Base-by-base conservation (phyloP, 1,140 invertebrate species). In the Camponotus pennsylvanicus region DNA sequence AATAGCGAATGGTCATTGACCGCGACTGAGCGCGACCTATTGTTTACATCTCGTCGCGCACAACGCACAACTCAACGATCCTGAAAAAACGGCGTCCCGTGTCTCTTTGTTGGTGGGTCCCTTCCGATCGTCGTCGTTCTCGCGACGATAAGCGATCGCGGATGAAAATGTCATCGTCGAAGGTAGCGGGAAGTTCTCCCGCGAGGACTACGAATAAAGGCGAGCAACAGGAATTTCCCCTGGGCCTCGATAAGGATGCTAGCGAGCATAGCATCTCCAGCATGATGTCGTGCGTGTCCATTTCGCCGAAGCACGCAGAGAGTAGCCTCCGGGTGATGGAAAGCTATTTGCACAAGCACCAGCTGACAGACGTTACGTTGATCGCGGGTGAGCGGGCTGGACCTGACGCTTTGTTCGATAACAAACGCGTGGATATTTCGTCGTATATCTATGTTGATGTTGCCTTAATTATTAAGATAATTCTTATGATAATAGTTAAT, bases 301-400 rank as follows among this genome's bases (percentile, higher is more conserved):
- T 88, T 42, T 95, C 95, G 1, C 96, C 96, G 89, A 97, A 97
- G 87, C 98, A 98, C 95, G 97, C 98, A 0, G 97, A 98, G 92
- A 96, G 96, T 37, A 97, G 98, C 92, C 95, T 98, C 61, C 96
- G 96, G 85, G 97, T 97, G 92, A 98, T 99, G 97, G 97, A 97
- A 92, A 95, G 96, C 63, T 98, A 98, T 95, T 96, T 98, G 75
- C 96, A 97, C 89, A 96, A 97, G 84, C 96, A 98, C 89, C 97
- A 98, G 93, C 95, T 98, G 75, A 98, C 97, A 90, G 98, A 98
- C 95, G 97, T 98, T 45, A 96, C 96, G 34, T 95, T 98, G 27
- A 96, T 98, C 83, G 92, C 91, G 66, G 89, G 89, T 88, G 57
- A 86, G 57, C 37, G 7, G 21, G 21, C 18, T n/a, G n/a, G 2